Evolutionary conservation across 2,113 vertebrate genomes (phyloP), one percentile per base, ranked within the genome.

Genomic region (Cygnus atratus): DNA sequence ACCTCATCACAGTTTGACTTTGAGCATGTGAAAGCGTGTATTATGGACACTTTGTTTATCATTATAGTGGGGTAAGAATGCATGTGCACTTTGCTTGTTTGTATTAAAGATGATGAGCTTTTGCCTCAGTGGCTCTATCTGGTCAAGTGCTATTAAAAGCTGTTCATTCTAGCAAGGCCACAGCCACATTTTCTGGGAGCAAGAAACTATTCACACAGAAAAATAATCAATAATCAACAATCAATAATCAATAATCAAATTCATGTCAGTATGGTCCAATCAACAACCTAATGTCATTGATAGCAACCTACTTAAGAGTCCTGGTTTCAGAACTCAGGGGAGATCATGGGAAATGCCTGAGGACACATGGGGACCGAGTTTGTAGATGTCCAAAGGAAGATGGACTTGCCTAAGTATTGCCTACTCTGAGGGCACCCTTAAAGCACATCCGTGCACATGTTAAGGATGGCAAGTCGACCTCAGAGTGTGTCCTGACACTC

Each of bases 81-180:
- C 18, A 48, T 11, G 11, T 2, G 0, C 33, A 28, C 19, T 82
- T 81, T 1, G 0, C 7, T 37, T 67, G 28, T 37, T 14, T 50
- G 9, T 50, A 43, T 72, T 80, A 79, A 82, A 82, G 37, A 16
- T 79, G 74, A 76, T 57, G 43, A 72, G 84, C 46, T 11, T 85
- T 83, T 88, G 37, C 3, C 19, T 29, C 25, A 21, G 55, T 8
- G 18, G 15, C 20, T 85, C 21, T 76, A 2, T 55, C 77, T 67
- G 13, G 13, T 76, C 46, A 48, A 63, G 10, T 37, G 31, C 61
- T 52, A 25, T 5, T 72, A 50, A 82, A 83, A 75, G 39, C 9
- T 43, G 24, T 43, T 92, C 44, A 50, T 28, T 9, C 28, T 8
- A 31, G 62, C 0, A 1, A 74, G 37, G 44, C 24, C 46, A 63